Conservation (phyloP, 92 coral and sea anemone genomes). For the Zoanthus solanderi region DNA sequence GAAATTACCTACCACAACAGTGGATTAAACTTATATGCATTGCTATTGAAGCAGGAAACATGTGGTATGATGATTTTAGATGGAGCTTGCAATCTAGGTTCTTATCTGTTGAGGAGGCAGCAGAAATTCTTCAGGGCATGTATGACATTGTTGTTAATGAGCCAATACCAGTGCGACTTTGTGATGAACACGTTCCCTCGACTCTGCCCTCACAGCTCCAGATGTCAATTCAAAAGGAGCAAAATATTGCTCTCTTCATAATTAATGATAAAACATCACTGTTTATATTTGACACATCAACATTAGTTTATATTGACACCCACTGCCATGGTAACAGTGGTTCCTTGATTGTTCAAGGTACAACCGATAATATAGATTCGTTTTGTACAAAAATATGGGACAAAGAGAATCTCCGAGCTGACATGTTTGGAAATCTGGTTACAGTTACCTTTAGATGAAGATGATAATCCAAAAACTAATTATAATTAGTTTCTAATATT, state of each 20-base stretch:
- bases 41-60: constrained; percentile 41
- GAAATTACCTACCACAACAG: not conserved
- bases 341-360: constrained; percentile 34
- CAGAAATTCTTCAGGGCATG: constrained; percentile 10
- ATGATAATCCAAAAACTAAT: not conserved
- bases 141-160: not conserved
- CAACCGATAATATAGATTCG: not conserved
- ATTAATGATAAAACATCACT: constrained; percentile 36
- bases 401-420: not conserved
- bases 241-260: constrained; percentile 5
- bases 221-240: not conserved
- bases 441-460: not conserved
- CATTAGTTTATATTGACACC: constrained; percentile 36
- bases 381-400: constrained; percentile 36
- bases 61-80: constrained; percentile 8
- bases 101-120: constrained; percentile 41
- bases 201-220: constrained; percentile 28
- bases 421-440: constrained; percentile 21
- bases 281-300: constrained; percentile 20
- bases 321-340: constrained; percentile 33
- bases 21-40: constrained; percentile 47
- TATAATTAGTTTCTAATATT: not conserved
- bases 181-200: constrained; percentile 20
- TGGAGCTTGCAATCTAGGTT: constrained; percentile 9
- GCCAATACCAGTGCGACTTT: constrained; percentile 46